Base-by-base conservation (phyloP, 2,797 vertebrate genomes). In the Cercopithecus diana region DNA sequence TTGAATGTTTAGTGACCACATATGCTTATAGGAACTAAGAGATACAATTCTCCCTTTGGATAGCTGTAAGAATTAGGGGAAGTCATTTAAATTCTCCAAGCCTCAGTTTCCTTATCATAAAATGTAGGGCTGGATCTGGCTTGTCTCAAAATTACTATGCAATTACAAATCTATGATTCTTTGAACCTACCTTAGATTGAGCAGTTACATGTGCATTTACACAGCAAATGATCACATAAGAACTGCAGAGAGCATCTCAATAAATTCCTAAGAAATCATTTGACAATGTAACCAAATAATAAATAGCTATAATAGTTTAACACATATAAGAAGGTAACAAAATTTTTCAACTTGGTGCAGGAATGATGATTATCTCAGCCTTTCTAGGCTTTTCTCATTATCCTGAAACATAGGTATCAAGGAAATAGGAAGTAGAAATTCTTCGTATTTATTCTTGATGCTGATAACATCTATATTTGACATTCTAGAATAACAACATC, bases 391-490 rank as follows among this genome's bases (percentile, higher is more conserved):
- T 96, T 90, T 58, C 81, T 95, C 45, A 96, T 94, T 97, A 87
- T 98, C 97, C 91, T 95, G 94, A 96, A 97, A 88, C 36, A 82
- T 5, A 55, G 41, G 85, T 88, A 89, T 97, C 93, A 93, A 96
- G 95, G 85, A 97, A 96, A 96, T 2, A 93, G 94, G 58, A 90
- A 85, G 77, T 58, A 98, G 95, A 90, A 96, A 97, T 95, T 98
- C 80, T 93, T 64, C n/a, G 33, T 86, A 92, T 98, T 98, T 98
- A 96, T 97, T 98, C 92, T 86, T 0, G 1, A 55, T 73, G 87
- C 79, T 97, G 98, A 91, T 98, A 98, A 97, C 88, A 98, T 98
- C 98, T 98, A 97, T 95, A 98, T 98, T 97, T 98, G 97, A 97
- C 92, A 94, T 96, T 98, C 97, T 93, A 97, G 97, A 98, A 98